Conservation (phyloP, 2,113 vertebrate species). For the Indicator indicator region DNA sequence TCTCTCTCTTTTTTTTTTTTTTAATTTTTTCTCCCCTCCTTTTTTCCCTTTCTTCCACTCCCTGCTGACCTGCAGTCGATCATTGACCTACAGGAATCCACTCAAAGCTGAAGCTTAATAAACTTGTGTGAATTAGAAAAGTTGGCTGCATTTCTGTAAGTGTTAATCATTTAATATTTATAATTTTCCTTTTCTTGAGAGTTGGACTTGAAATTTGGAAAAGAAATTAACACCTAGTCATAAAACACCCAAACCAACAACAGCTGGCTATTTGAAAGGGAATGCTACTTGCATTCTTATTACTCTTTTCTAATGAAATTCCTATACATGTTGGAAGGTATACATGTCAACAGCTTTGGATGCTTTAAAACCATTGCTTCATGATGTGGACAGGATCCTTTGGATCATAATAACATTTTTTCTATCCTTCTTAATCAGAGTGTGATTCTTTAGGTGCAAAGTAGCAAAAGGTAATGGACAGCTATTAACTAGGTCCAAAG, state of each 20-base stretch:
- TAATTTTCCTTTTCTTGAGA: background rate
- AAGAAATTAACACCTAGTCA: background rate
- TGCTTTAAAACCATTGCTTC: background rate
- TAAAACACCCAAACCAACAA: background rate
- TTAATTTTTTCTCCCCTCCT: rapidly evolving
- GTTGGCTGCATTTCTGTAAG: background rate
- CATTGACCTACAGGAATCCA: background rate
- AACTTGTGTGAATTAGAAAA: constrained; percentile 30
- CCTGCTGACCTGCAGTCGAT: rapidly evolving
- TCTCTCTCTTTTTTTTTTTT: background rate
- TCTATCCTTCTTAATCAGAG: background rate
- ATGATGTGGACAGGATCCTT: background rate
- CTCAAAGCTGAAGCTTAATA: background rate
- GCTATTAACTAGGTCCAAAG: background rate
- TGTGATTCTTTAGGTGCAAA: background rate
- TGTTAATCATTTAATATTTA: background rate
- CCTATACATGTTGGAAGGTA: background rate
- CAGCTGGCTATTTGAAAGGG: background rate
- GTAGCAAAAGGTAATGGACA: background rate
- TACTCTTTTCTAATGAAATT: background rate
- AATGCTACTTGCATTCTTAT: background rate
- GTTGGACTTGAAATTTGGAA: background rate
- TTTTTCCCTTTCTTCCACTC: background rate
- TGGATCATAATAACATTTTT: background rate
- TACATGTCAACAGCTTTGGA: background rate